Evolutionary conservation across 2,797 vertebrate species (phyloP), one percentile per base, ranked within the genome.

Genomic region (Lerista edwardsae): DNA sequence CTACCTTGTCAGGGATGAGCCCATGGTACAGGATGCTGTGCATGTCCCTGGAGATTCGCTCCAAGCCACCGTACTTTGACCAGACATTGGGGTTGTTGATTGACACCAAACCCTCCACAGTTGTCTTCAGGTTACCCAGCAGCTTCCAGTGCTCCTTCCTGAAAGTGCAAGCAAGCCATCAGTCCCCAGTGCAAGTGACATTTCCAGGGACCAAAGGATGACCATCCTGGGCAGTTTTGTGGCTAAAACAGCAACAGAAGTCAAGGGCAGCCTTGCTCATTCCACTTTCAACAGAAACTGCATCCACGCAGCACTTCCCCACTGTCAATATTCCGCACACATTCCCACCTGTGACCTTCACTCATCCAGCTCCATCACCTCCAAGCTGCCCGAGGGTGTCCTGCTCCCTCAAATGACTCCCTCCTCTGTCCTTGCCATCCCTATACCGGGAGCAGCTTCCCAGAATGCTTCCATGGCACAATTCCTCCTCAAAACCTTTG

Each of bases 31-130:
- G 97, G 92, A 99, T 98, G 95, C 96, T 97, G 94, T 97, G 98
- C 98, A 99, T 99, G 95, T 99, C 98, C 90, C 98, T 98, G 93
- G 98, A 98, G 68, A 99, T 97, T 39, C 98, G 95, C 92, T 99
- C 97, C 93, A 99, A 95, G 85, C 99, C 99, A 0, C 99, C 98
- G 86, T 98, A 99, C 74, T 98, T 97, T 44, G 98, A 98, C 99
- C 98, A 99, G 73, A 99, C 98, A 0, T 99, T 99, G 2, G 98
- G 98, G 91, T 98, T 98, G 92, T 97, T 99, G 81, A 97, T 97
- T 72, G 98, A 99, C 88, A 99, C 96, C 78, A 99, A 95, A 57
- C 98, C 98, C 89, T 99, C 99, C 71, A 98, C 99, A 0, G 99
- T 99, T 21, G 98, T 98, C 96, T 99, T 99, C 92, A 99, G 95